phyloP scores from a whole-genome alignment of 2,797 vertebrate species.

The Ctenochaetus hawaiiensis region DNA sequence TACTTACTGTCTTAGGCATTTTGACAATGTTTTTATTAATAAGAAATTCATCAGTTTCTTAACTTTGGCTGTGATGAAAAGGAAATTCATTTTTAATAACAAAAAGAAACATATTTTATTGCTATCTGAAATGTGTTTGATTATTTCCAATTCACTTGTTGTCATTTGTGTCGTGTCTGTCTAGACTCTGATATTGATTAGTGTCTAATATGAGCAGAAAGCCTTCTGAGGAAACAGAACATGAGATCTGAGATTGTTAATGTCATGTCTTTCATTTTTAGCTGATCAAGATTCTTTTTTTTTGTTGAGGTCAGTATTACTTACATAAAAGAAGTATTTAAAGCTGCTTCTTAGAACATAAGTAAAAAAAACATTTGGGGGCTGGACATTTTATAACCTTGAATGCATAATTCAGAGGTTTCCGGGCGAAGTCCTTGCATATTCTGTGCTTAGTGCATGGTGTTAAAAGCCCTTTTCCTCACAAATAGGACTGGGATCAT shows the following conservation, averaged over 20 bases:
- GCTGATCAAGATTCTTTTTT: background rate
- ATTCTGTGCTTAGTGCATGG: background rate
- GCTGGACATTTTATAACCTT: background rate
- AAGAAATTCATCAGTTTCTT: constrained; percentile 79
- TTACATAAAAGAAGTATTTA: constrained; percentile 7
- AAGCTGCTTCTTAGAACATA: constrained; percentile 3
- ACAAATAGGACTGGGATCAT: background rate
- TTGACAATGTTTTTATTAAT: constrained; percentile 83
- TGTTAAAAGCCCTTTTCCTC: background rate
- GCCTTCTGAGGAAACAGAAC: background rate
- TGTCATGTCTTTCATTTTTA: background rate
- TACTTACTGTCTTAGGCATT: constrained; percentile 75
- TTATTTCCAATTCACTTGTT: constrained; percentile 52
- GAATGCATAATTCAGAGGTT: background rate
- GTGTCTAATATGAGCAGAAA: constrained; percentile 10
- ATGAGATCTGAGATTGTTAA: background rate
- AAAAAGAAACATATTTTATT: constrained; percentile 87
- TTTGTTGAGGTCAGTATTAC: constrained; percentile 7
- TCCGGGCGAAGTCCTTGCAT: background rate
- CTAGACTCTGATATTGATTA: constrained; percentile 11
- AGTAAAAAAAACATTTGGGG: background rate
- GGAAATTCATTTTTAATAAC: constrained; percentile 84
- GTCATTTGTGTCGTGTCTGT: constrained; percentile 5
- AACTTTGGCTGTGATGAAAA: constrained; percentile 84
- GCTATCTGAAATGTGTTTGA: constrained; percentile 70